Conservation (phyloP, 2,113 vertebrate genomes). For the Sminthopsis crassicaudata region DNA sequence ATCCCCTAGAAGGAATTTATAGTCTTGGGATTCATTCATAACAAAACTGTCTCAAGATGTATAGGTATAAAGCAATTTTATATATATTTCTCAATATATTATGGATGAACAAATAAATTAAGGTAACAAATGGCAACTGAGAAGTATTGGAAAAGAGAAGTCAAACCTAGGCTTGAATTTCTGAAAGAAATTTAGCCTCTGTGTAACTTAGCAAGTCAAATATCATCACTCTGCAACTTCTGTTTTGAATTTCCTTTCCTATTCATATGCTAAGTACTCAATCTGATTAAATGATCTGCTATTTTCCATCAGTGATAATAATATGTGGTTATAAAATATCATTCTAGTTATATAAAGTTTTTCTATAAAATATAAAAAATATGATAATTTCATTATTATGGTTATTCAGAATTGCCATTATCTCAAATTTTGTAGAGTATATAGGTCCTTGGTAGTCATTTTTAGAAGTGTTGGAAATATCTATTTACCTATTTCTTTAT, state of each 20-base stretch:
- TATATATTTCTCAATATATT: too few species aligned
- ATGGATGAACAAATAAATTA: too few species aligned
- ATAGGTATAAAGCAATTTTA: too few species aligned
- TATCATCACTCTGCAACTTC: background rate
- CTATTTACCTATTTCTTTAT: background rate
- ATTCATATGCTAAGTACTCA: background rate
- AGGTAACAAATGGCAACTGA: too few species aligned
- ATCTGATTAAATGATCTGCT: too few species aligned
- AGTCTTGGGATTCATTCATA: too few species aligned
- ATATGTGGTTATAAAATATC: background rate
- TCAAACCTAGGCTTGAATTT: background rate
- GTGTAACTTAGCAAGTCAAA: background rate
- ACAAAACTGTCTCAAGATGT: too few species aligned
- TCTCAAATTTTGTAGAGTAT: background rate
- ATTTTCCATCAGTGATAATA: background rate
- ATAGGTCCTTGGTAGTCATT: background rate
- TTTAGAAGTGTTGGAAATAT: background rate
- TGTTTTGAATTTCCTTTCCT: background rate
- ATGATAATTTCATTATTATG: background rate
- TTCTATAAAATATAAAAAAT: background rate
- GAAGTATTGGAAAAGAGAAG: too few species aligned
- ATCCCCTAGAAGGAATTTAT: too few species aligned
- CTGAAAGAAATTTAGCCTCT: background rate
- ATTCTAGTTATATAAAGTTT: background rate
- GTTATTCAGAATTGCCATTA: background rate